A percentile compares a stretch with the other conserved stretches of the same genome.
Conservation (phyloP, 2,888 invertebrate species). For the Abrostola tripartita region DNA sequence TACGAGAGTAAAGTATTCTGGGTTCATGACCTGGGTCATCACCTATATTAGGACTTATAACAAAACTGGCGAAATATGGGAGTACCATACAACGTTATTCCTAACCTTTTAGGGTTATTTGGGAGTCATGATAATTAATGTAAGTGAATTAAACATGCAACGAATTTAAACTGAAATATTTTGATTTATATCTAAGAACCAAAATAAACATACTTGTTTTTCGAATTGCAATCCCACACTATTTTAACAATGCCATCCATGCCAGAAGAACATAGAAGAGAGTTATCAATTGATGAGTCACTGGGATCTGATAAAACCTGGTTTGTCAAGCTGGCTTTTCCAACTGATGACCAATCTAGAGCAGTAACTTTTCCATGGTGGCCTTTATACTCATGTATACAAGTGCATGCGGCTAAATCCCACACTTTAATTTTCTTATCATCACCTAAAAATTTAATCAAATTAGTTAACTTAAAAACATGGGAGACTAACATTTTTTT, state of each 20-base stretch:
- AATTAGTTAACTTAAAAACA: neutral
- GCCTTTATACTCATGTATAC: constrained; percentile 90
- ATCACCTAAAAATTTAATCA: constrained; percentile 83
- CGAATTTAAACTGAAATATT: too few species aligned
- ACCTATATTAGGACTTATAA: too few species aligned
- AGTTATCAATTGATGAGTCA: constrained; percentile 72
- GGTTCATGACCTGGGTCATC: too few species aligned
- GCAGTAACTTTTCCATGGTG: constrained; percentile 90
- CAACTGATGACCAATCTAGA: constrained; percentile 89
- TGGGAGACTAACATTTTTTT: too few species aligned
- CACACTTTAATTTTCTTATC: constrained; percentile 92
- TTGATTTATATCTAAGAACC: neutral
- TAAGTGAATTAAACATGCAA: constrained; percentile 50
- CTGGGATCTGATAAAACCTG: constrained; percentile 69
- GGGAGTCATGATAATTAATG: too few species aligned
- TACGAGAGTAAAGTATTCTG: too few species aligned
- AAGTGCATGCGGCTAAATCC: constrained; percentile 91
- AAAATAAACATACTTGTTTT: constrained; percentile 74
- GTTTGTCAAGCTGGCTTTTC: constrained; percentile 76
- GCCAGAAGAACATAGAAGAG: constrained; percentile 90
- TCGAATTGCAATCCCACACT: constrained; percentile 89
- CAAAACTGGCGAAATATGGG: too few species aligned
- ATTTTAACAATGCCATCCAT: constrained; percentile 90
- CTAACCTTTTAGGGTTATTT: too few species aligned
- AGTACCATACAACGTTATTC: too few species aligned